Percentiles rank a stretch among this genome's conserved stretches.
These are phyloP conservation scores for Neoaliturus tenellus DNA, from an alignment of 2,888 invertebrate species.

Conservation along the genomic window DNA sequence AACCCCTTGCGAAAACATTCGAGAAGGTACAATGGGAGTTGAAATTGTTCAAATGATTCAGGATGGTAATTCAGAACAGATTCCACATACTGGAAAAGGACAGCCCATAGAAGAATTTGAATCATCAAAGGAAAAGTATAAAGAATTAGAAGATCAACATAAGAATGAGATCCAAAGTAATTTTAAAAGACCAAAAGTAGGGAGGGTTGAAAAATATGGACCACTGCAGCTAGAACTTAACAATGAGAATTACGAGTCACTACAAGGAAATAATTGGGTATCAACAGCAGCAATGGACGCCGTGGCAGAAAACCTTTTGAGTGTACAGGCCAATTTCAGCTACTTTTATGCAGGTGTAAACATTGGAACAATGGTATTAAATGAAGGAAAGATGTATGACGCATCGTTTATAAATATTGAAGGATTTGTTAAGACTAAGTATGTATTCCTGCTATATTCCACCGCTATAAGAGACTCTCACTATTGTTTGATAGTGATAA, in stretches of 20 bases:
- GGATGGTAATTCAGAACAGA: too few species aligned
- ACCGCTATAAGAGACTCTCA: neutral
- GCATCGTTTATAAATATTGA: neutral
- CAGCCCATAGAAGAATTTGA: neutral
- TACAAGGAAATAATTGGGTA: neutral
- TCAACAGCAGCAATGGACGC: neutral
- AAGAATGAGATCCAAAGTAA: neutral
- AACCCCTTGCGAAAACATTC: too few species aligned
- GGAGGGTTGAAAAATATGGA: neutral
- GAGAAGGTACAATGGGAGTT: too few species aligned
- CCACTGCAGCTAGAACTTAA: neutral
- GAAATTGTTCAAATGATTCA: too few species aligned
- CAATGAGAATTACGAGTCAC: neutral
- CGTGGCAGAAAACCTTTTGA: neutral
- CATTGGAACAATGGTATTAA: neutral
- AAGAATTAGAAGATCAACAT: neutral
- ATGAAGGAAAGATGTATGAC: neutral
- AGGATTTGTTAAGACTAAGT: neutral
- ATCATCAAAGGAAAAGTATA: neutral
- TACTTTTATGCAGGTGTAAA: neutral
- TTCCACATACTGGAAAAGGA: too few species aligned
- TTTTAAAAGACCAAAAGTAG: neutral
- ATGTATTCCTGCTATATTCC: neutral
- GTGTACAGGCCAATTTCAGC: neutral
- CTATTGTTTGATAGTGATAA: neutral